A percentile compares a stretch with the other conserved stretches of the same genome.
phyloP scores from a whole-genome alignment of 2,888 invertebrate species.

The Leptarthrus brevirostris region DNA sequence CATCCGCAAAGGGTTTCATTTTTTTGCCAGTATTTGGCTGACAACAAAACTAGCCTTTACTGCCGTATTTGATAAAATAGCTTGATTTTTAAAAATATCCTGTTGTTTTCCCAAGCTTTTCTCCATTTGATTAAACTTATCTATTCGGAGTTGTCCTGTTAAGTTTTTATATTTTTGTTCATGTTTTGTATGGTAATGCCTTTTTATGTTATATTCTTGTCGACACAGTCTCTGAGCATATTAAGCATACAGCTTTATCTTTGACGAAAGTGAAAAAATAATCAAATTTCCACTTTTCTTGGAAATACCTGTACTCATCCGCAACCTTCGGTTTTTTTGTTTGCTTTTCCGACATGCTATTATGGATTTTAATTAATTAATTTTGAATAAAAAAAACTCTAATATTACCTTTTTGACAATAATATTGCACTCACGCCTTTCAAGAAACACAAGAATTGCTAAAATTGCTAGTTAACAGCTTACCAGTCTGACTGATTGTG shows the following conservation, averaged over 20 bases:
- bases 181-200: slow-evolving; percentile 7
- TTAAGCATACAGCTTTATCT: not conserved
- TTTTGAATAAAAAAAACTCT: not conserved
- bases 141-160: too few species aligned
- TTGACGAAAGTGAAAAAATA: not conserved
- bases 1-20: too few species aligned
- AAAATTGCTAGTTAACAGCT: slow-evolving; percentile 27
- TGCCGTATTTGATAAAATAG: too few species aligned
- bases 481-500: slow-evolving; percentile 31
- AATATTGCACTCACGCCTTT: slow-evolving; percentile 15
- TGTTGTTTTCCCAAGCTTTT: too few species aligned
- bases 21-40: not conserved
- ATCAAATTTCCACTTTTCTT: slow-evolving; percentile 19
- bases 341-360: slow-evolving; percentile 23
- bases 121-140: too few species aligned
- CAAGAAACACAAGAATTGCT: slow-evolving; percentile 17
- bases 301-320: slow-evolving; percentile 17
- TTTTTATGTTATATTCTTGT: slow-evolving; percentile 15
- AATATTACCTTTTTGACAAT: not conserved
- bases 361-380: not conserved
- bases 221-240: not conserved
- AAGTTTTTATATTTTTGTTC: not conserved
- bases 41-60: slow-evolving; percentile 20
- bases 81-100: too few species aligned
- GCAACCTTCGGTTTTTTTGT: slow-evolving; percentile 22